Conservation (phyloP, 2,888 invertebrate genomes). For the Octodonta nipae region DNA sequence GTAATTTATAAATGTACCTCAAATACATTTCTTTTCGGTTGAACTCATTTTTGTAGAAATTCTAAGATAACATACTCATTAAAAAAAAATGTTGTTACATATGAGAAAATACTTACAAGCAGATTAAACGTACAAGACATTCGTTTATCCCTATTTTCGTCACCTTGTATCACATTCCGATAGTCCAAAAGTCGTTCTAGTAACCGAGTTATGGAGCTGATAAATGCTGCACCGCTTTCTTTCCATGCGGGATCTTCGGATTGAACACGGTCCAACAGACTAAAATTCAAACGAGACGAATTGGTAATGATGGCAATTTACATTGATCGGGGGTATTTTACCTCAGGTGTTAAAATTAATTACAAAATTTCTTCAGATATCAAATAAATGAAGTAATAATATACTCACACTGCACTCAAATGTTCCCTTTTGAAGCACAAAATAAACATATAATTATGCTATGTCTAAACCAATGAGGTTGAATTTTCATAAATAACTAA, state of each 20-base stretch:
- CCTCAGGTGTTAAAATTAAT: neutral
- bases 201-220: constrained; percentile 78
- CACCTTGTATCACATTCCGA: constrained; percentile 86
- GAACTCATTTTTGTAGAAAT: constrained; percentile 92
- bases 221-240: constrained; percentile 83
- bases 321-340: neutral
- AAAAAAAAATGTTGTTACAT: neutral
- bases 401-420: constrained; percentile 83
- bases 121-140: constrained; percentile 95
- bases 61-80: constrained; percentile 41
- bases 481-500: no score
- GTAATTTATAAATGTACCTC: constrained; percentile 86
- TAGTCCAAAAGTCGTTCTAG: constrained; percentile 84
- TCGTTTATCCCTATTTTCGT: constrained; percentile 85
- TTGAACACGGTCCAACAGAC: constrained; percentile 73
- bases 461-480: no score
- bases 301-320: constrained; percentile 3
- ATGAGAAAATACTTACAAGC: constrained; percentile 44
- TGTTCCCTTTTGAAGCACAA: constrained; percentile 56
- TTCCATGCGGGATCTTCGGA: constrained; percentile 78
- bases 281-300: constrained; percentile 35
- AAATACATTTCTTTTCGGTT: constrained; percentile 92
- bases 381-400: constrained; percentile 3
- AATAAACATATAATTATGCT: constrained; percentile 7
- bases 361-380: neutral